Percentiles rank a stretch among this genome's conserved stretches.
phyloP scores from a whole-genome alignment of 1,140 invertebrate genomes.

The Aphelenchoides besseyi region DNA sequence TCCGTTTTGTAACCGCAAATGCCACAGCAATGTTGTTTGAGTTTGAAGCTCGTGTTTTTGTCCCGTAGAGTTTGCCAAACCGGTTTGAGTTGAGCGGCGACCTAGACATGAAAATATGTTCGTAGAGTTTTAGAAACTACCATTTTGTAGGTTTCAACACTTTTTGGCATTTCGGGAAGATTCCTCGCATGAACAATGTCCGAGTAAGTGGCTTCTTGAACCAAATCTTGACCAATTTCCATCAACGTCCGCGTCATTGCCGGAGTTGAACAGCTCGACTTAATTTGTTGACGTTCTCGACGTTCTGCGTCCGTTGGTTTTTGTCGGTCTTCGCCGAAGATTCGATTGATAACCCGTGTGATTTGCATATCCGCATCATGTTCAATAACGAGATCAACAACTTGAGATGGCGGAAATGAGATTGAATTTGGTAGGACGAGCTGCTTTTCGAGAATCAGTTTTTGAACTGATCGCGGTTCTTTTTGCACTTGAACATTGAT shows the following conservation, averaged over 20 bases:
- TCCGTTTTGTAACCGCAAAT: constrained; percentile 59
- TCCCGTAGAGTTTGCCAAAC: constrained; percentile 56
- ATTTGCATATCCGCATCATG: constrained; percentile 50
- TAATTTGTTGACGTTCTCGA: constrained; percentile 43
- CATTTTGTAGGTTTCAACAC: constrained; percentile 57
- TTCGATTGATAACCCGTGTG: constrained; percentile 40
- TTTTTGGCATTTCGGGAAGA: constrained; percentile 60
- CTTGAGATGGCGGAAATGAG: constrained; percentile 58
- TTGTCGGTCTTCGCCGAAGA: constrained; percentile 57
- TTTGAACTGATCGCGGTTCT: constrained; percentile 56
- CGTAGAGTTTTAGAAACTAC: constrained; percentile 21
- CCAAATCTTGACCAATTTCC: constrained; percentile 60
- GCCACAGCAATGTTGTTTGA: constrained; percentile 41
- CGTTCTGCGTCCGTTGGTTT: constrained; percentile 54
- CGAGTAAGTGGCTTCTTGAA: constrained; percentile 60
- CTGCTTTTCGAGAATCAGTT: constrained; percentile 61
- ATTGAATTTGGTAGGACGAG: constrained; percentile 61
- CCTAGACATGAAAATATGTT: constrained; percentile 37
- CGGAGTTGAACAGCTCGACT: constrained; percentile 50
- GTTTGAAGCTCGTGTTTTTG: constrained; percentile 58
- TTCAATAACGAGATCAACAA: constrained; percentile 61
- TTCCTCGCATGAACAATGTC: constrained; percentile 62
- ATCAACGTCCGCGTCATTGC: constrained; percentile 58
- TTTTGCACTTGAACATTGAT: constrained; percentile 60
- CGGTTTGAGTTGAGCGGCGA: constrained; percentile 59